Evolutionary conservation across 1,140 invertebrate genomes (phyloP), one percentile per base, ranked within the genome.

Genomic region (Coenobita brevimanus): DNA sequence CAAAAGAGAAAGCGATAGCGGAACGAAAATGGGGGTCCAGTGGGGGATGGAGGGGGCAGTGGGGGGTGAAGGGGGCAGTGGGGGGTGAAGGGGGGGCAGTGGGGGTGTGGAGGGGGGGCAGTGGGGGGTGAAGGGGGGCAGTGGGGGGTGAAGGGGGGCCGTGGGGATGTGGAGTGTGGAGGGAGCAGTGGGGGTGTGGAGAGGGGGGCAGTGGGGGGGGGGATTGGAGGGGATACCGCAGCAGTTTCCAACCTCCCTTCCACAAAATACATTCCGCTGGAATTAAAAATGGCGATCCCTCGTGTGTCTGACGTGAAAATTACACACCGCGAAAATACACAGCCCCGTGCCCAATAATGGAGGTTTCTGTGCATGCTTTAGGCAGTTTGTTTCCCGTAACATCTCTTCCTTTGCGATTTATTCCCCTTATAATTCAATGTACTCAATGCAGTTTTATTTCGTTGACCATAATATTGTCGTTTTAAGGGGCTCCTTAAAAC

Each of bases 211-310:
- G 17, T 17, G 6, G 46, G 17, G 17, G 17, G 46, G 46, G 46
- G 6, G 17, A 50, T 50, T 8, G 46, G 6, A 50, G 46, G 46
- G 17, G 6, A 50, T 6, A 50, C 46, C 17, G 46, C 46, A 17
- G 6, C 46, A 50, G 46, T 50, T 50, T 50, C 46, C 46, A 17
- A 17, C 6, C 46, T 50, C 46, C 46, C 46, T 50, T 6, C 6
- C 46, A 50, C 46, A 50, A 50, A 50, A 50, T 50, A 50, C 46
- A 50, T 8, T 50, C 6, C 46, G 46, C 21, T 78, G 46, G 75
- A 78, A 78, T 78, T 78, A 78, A 78, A 78, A 78, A 78, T 78
- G 75, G 75, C 75, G 75, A 78, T 78, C 41, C 21, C 75, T 43
- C 24, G 75, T 36, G 41, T 79, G 50, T 57, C 27, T 57, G 46